A percentile compares a stretch with the other conserved stretches of the same genome.
Conservation (phyloP, 1,140 invertebrate species). For the Maconellicoccus hirsutus region DNA sequence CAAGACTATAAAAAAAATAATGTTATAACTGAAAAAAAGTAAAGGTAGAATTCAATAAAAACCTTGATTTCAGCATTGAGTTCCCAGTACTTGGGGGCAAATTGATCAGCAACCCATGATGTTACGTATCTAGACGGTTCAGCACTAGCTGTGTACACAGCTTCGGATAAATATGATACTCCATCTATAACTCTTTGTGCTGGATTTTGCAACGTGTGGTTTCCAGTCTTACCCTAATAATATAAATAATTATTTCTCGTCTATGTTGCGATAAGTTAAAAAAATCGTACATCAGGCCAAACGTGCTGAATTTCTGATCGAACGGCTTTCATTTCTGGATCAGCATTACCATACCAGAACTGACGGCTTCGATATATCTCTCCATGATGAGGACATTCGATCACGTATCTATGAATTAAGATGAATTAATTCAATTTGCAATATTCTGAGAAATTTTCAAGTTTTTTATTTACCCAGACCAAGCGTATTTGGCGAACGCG, state of each 20-base stretch:
- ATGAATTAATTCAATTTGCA: conserved; percentile 21
- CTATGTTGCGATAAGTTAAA: background rate
- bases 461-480: conserved; percentile 48
- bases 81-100: conserved; percentile 69
- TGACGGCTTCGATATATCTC: conserved; percentile 69
- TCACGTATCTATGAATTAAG: conserved; percentile 43
- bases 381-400: conserved; percentile 69
- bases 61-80: conserved; percentile 63
- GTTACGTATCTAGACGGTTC: conserved; percentile 55
- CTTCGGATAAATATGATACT: conserved; percentile 56
- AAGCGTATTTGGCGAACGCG: conserved; percentile 62
- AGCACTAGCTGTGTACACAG: conserved; percentile 51
- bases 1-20: conserved; percentile 41
- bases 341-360: conserved; percentile 75
- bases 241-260: background rate
- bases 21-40: no score
- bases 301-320: conserved; percentile 61
- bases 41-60: conserved; percentile 26
- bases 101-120: conserved; percentile 64
- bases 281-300: conserved; percentile 56
- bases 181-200: conserved; percentile 64
- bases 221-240: conserved; percentile 13
- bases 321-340: conserved; percentile 54
- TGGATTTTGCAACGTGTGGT: conserved; percentile 47
- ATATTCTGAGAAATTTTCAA: background rate